These are phyloP conservation scores for Dynastes maya DNA, from an alignment of 2,888 invertebrate species.

Conservation along the genomic window DNA sequence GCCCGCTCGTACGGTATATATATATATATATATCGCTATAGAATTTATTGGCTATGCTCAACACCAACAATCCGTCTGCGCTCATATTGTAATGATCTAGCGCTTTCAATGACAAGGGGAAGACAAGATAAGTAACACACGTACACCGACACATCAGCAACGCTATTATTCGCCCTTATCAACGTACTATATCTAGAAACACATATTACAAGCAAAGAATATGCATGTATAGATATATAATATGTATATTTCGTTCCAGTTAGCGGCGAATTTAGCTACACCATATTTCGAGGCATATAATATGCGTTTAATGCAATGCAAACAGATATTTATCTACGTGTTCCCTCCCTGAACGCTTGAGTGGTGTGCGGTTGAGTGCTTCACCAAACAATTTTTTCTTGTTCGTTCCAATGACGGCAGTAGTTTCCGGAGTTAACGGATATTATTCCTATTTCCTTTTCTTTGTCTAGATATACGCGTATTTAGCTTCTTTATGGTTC, in stretches of 20 bases:
- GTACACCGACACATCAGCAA: conserved; percentile 7
- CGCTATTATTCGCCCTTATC: neutral
- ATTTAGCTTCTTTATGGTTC: neutral
- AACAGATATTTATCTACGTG: conserved; percentile 33
- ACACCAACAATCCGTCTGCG: no score
- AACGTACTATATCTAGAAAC: neutral
- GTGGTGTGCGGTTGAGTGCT: neutral
- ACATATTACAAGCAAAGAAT: neutral
- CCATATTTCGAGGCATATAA: neutral
- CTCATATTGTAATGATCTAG: no score
- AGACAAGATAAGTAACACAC: no score
- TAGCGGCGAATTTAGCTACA: conserved; percentile 32
- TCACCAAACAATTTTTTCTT: conserved; percentile 24
- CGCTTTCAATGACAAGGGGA: no score
- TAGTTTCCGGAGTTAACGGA: neutral
- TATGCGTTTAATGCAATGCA: conserved; percentile 38
- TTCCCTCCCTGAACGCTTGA: neutral
- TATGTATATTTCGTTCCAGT: conserved; percentile 23
- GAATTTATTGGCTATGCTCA: no score
- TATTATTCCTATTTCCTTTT: no score
- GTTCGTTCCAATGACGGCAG: neutral
- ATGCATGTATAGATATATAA: neutral
- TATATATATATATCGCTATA: no score
- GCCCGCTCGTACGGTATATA: no score
- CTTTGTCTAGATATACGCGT: neutral